These are phyloP conservation scores for Gorsachius magnificus DNA, from an alignment of 2,797 vertebrate genomes.

Conservation along the genomic window DNA sequence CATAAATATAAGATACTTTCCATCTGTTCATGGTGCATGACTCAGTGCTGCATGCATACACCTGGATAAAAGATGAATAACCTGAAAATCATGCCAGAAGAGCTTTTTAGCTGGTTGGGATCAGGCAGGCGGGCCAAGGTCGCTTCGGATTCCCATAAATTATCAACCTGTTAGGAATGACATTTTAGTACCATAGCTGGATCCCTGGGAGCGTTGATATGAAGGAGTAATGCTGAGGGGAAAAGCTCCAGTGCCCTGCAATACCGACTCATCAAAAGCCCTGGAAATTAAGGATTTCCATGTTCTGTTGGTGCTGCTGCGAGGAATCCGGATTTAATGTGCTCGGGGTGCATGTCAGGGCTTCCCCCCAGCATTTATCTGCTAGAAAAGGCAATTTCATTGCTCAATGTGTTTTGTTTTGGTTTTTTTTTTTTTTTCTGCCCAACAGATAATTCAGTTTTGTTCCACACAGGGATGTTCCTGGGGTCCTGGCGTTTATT, in stretches of 20 bases:
- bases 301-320: not conserved
- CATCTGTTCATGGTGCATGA: slow-evolving; percentile 8
- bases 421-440: not conserved
- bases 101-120: not conserved
- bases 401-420: rapidly evolving
- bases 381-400: not conserved
- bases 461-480: not conserved
- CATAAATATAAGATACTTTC: slow-evolving; percentile 54
- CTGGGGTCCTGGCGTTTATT: not conserved
- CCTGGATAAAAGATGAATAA: slow-evolving; percentile 25
- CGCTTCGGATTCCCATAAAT: not conserved
- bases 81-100: not conserved
- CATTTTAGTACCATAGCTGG: not conserved
- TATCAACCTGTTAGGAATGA: not conserved
- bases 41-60: not conserved
- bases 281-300: not conserved
- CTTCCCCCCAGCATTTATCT: not conserved
- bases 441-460: not conserved
- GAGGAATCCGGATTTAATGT: not conserved
- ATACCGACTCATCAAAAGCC: not conserved
- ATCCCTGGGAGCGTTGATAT: not conserved
- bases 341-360: not conserved
- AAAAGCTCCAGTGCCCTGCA: not conserved
- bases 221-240: not conserved
- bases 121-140: not conserved